A percentile compares a stretch with the other conserved stretches of the same genome.
Conservation (phyloP, 2,888 invertebrate genomes). For the Oxyteleia sp. region DNA sequence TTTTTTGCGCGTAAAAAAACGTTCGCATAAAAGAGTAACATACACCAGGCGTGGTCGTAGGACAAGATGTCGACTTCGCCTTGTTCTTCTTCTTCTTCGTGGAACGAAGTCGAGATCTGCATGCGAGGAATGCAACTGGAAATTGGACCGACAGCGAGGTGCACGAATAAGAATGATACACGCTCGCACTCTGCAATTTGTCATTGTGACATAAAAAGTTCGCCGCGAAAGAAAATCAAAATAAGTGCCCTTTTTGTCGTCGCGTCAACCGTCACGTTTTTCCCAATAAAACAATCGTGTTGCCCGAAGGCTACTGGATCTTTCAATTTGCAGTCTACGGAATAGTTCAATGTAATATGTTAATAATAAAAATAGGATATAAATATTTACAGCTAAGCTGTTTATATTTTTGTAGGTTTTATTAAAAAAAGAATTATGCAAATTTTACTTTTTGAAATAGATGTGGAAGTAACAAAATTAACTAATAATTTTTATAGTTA, state of each 20-base stretch:
- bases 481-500: too few species aligned
- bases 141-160: conserved; percentile 76
- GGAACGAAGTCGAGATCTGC: conserved; percentile 76
- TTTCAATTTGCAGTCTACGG: too few species aligned
- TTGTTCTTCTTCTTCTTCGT: conserved; percentile 75
- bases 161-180: conserved; percentile 73
- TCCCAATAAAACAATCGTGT: conserved; percentile 27
- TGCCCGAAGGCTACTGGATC: not conserved
- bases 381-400: too few species aligned
- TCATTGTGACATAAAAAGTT: conserved; percentile 72
- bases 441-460: too few species aligned
- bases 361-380: too few species aligned
- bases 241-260: conserved; percentile 60
- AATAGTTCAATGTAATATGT: too few species aligned
- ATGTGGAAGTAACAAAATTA: too few species aligned
- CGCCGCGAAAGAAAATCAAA: conserved; percentile 49
- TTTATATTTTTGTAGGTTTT: too few species aligned
- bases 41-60: conserved; percentile 80
- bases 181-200: conserved; percentile 71
- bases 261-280: conserved; percentile 25
- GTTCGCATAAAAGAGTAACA: conserved; percentile 57
- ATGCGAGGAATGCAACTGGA: conserved; percentile 76
- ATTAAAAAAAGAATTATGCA: too few species aligned
- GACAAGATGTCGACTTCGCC: conserved; percentile 80
- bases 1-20: conserved; percentile 42